A percentile compares a stretch with the other conserved stretches of the same genome.
Evolutionary conservation across 23 tunicate species (phyloP).

Genomic region (Aplidium turbinatum): DNA sequence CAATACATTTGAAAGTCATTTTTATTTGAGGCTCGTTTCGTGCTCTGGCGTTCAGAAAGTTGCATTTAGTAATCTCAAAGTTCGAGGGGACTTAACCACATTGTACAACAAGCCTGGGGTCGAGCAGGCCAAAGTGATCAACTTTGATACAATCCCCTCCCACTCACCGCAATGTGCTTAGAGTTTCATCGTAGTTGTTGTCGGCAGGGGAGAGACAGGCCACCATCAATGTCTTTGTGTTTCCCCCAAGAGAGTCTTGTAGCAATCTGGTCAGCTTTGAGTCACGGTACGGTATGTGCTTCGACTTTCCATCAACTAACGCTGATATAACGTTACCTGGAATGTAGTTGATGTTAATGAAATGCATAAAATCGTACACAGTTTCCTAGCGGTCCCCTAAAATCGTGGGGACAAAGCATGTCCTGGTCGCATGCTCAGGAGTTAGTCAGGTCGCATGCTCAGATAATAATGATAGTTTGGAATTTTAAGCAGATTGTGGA

Average conservation of each 20-base stretch:
- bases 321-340: constrained; percentile 98
- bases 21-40: no score
- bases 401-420: not conserved
- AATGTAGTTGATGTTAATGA: not conserved
- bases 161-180: constrained; percentile 89
- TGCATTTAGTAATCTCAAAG: no score
- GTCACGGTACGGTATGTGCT: constrained; percentile 98
- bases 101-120: no score
- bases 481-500: no score
- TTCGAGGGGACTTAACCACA: no score
- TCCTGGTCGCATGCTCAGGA: not conserved
- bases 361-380: not conserved
- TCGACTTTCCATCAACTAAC: constrained; percentile 97
- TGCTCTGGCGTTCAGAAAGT: no score
- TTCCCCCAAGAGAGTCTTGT: constrained; percentile 99
- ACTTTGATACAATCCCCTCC: not conserved
- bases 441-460: no score
- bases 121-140: no score
- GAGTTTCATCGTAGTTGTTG: constrained; percentile 97
- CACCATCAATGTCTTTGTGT: constrained; percentile 98
- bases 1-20: no score
- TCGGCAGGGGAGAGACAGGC: constrained; percentile 97
- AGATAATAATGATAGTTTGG: no score
- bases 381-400: not conserved
- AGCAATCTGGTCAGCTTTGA: constrained; percentile 89